These are phyloP conservation scores for Morus bassanus DNA, from an alignment of 2,797 vertebrate species.

Conservation along the genomic window DNA sequence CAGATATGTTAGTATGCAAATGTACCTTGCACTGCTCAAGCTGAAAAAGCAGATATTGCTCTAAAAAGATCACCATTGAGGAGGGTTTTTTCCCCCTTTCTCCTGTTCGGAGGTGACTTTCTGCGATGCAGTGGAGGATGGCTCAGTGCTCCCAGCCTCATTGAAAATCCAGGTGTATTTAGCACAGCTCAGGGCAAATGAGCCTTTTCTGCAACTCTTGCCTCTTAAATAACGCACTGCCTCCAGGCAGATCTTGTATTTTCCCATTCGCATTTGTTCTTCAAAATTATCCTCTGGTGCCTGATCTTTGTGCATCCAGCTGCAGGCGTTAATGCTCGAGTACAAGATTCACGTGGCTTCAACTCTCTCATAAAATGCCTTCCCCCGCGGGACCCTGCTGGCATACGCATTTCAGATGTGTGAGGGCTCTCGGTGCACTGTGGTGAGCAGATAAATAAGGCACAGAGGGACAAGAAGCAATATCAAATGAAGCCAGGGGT, in stretches of 20 bases:
- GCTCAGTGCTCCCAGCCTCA: not conserved
- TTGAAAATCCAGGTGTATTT: not conserved
- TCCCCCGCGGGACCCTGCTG: not conserved
- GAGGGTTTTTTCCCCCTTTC: not conserved
- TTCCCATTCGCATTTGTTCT: slow-evolving; percentile 31
- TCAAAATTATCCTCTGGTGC: not conserved
- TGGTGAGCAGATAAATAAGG: not conserved
- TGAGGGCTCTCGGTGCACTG: rapidly evolving
- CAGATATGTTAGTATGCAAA: not conserved
- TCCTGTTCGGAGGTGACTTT: not conserved
- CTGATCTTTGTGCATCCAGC: not conserved
- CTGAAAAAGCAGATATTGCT: not conserved
- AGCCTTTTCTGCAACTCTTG: not conserved
- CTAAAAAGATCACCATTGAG: not conserved
- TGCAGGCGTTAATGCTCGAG: not conserved
- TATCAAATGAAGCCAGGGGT: not conserved
- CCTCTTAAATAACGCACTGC: not conserved
- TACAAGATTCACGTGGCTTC: rapidly evolving
- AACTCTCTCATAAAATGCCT: not conserved
- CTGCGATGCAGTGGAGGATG: not conserved
- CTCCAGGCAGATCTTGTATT: not conserved
- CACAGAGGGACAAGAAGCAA: not conserved
- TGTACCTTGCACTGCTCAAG: not conserved
- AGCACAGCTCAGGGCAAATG: not conserved
- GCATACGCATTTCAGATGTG: rapidly evolving